Evolutionary conservation across 2,113 vertebrate species (phyloP).

Genomic region (Thamnaconus septentrionalis): DNA sequence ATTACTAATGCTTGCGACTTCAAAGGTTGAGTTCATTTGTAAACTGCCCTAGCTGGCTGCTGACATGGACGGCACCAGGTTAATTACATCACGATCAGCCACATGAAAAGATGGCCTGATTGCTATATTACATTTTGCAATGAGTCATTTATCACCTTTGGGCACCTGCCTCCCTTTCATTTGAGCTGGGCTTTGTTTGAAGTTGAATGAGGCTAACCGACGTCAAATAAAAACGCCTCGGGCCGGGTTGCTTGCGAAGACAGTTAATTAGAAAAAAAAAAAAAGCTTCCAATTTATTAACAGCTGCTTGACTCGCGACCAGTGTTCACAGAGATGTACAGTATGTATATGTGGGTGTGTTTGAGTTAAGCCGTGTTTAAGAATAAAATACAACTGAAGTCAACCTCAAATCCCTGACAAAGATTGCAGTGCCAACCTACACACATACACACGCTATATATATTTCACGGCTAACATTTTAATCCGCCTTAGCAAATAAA

Average conservation of each 20-base stretch:
- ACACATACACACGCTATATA: not conserved
- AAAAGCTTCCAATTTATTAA: conserved; percentile 21
- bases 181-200: conserved; percentile 63
- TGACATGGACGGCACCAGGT: not conserved
- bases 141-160: conserved; percentile 35
- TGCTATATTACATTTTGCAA: conserved; percentile 30
- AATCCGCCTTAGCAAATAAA: conserved; percentile 65
- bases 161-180: conserved; percentile 40
- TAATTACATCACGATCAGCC: not conserved
- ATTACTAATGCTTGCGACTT: too few species aligned
- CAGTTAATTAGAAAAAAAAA: conserved; percentile 48
- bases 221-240: conserved; percentile 44
- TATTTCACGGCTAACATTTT: conserved; percentile 48
- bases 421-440: not conserved
- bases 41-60: too few species aligned
- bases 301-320: conserved; percentile 22
- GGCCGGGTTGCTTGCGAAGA: conserved; percentile 43
- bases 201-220: conserved; percentile 35
- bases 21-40: too few species aligned
- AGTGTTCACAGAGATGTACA: too few species aligned
- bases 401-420: too few species aligned
- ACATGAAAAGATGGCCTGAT: conserved; percentile 10
- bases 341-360: too few species aligned
- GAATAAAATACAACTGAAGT: too few species aligned
- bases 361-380: too few species aligned